Evolutionary conservation across 2,888 invertebrate species (phyloP).

Genomic region (Parnassius apollo): DNA sequence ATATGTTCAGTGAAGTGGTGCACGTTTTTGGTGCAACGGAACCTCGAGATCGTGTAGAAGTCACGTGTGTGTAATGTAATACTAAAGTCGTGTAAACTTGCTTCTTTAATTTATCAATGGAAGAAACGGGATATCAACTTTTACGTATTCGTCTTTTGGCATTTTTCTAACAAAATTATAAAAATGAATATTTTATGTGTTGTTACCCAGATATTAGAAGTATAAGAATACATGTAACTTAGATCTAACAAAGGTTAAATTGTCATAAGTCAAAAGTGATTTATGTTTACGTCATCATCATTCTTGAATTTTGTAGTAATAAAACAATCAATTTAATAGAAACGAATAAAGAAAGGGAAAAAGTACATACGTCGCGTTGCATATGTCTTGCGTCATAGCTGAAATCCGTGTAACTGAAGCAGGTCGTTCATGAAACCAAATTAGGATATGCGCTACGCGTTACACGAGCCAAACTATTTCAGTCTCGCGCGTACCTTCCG

Average conservation of each 20-base stretch:
- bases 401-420: conserved; percentile 61
- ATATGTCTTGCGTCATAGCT: conserved; percentile 35
- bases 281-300: no score
- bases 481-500: conserved; percentile 60
- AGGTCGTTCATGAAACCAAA: conserved; percentile 75
- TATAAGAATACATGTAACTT: no score
- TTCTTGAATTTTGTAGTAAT: no score
- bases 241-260: no score
- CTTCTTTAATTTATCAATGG: conserved; percentile 1
- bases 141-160: no score
- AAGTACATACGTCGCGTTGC: conserved; percentile 12
- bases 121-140: not conserved
- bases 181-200: no score
- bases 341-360: no score
- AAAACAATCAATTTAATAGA: no score
- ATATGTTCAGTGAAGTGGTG: conserved; percentile 67
- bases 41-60: conserved; percentile 44
- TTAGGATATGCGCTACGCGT: conserved; percentile 75
- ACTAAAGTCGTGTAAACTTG: conserved; percentile 25
- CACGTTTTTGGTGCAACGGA: conserved; percentile 42
- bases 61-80: conserved; percentile 38
- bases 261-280: no score
- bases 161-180: no score
- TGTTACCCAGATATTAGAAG: no score
- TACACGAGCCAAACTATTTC: conserved; percentile 68